A percentile compares a stretch with the other conserved stretches of the same genome.
Evolutionary conservation across 2,113 vertebrate species (phyloP).

Genomic region (Sander vitreus): DNA sequence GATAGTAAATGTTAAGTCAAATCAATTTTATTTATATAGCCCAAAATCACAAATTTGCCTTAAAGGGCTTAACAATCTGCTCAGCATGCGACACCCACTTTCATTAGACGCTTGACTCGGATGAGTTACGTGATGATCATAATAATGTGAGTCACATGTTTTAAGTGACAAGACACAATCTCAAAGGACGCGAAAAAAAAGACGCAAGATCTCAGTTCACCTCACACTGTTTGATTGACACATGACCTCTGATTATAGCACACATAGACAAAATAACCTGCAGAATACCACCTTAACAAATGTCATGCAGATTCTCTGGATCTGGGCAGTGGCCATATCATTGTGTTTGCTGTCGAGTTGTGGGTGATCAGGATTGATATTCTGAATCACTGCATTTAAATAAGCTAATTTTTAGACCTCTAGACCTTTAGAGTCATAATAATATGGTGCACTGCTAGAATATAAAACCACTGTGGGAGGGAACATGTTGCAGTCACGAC

Average conservation of each 20-base stretch:
- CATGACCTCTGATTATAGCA: neutral
- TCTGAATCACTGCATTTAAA: slow-evolving; percentile 40
- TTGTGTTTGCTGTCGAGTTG: neutral
- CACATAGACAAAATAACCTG: neutral
- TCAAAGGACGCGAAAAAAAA: neutral
- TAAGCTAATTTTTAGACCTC: slow-evolving; percentile 13
- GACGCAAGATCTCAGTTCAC: neutral
- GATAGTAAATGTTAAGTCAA: neutral
- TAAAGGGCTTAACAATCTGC: neutral
- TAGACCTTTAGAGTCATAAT: slow-evolving; percentile 4
- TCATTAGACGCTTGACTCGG: no score
- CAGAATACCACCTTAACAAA: neutral
- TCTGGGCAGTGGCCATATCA: neutral
- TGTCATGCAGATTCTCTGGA: neutral
- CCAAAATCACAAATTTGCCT: neutral
- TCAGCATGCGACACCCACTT: neutral
- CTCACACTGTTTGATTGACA: neutral
- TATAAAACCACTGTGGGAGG: neutral
- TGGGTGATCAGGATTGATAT: neutral
- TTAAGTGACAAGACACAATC: neutral
- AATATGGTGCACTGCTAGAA: slow-evolving; percentile 3
- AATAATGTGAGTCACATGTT: neutral
- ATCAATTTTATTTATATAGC: neutral
- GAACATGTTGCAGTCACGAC: slow-evolving; percentile 1
- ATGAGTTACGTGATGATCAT: neutral